phyloP scores from a whole-genome alignment of 2,113 vertebrate species.

The Accipiter cooperii region DNA sequence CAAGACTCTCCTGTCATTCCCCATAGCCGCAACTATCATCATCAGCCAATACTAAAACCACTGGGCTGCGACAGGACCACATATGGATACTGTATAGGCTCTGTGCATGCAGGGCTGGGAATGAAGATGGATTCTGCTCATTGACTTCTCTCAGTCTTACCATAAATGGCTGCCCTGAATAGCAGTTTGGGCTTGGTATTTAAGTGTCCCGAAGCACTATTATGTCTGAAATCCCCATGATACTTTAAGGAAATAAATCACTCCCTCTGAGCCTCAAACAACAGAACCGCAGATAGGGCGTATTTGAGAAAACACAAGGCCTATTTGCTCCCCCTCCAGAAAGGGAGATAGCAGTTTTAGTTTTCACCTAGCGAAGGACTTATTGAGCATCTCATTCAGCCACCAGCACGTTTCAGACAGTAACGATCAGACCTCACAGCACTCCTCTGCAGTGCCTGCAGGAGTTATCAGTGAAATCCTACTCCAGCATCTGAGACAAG shows the following conservation, averaged over 20 bases:
- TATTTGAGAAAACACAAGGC: not conserved
- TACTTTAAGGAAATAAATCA: not conserved
- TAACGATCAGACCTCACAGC: not conserved
- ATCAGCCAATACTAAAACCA: not conserved
- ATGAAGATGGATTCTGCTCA: not conserved
- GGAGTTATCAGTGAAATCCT: not conserved
- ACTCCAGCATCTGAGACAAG: not conserved
- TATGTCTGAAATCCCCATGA: not conserved
- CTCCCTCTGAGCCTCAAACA: not conserved
- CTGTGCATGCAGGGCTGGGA: not conserved
- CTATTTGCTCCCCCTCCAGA: not conserved
- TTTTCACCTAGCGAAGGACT: not conserved
- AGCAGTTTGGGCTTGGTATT: not conserved
- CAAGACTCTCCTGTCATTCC: not conserved
- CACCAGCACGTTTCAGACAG: not conserved
- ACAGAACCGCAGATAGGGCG: not conserved
- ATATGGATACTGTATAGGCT: not conserved
- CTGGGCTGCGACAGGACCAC: not conserved
- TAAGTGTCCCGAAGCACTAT: not conserved
- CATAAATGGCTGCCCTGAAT: not conserved
- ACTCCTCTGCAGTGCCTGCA: not conserved
- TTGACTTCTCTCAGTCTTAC: not conserved
- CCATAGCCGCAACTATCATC: not conserved
- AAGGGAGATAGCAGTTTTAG: not conserved
- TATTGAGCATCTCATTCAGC: constrained; percentile 1